phyloP scores from a whole-genome alignment of 2,888 invertebrate genomes.

The Melinaea menophilus region DNA sequence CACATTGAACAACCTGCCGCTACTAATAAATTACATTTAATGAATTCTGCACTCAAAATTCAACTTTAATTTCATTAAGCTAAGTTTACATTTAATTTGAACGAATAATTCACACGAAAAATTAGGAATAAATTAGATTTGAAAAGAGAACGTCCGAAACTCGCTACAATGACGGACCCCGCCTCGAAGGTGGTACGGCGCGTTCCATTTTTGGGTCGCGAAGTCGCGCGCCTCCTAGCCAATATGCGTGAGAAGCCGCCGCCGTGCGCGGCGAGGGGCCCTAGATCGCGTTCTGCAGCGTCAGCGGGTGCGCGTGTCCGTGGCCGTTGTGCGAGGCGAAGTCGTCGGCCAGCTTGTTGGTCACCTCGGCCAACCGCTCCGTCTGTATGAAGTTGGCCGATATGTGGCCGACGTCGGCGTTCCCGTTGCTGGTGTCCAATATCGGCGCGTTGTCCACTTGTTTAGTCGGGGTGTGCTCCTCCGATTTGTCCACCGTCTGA shows the following conservation, averaged over 20 bases:
- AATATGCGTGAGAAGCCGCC: constrained; percentile 55
- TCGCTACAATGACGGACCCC: no score
- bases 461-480: constrained; percentile 44
- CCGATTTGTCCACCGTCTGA: constrained; percentile 59
- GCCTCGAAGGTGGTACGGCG: no score
- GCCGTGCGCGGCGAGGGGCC: constrained; percentile 36
- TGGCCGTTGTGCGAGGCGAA: constrained; percentile 73
- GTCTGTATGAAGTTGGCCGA: constrained; percentile 65
- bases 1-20: not conserved
- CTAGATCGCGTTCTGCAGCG: constrained; percentile 70
- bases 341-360: constrained; percentile 52
- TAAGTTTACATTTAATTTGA: not conserved
- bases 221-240: constrained; percentile 40
- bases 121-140: no score
- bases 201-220: not conserved
- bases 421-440: constrained; percentile 54
- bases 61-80: no score
- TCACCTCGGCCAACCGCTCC: constrained; percentile 51
- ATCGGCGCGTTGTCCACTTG: constrained; percentile 38
- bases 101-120: not conserved
- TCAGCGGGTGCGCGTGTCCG: constrained; percentile 57
- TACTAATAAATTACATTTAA: no score
- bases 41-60: no score
- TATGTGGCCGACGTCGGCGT: constrained; percentile 50
- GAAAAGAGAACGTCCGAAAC: no score